Evolutionary conservation across 2,888 invertebrate genomes (phyloP).

Genomic region (Chloromyia formosa): DNA sequence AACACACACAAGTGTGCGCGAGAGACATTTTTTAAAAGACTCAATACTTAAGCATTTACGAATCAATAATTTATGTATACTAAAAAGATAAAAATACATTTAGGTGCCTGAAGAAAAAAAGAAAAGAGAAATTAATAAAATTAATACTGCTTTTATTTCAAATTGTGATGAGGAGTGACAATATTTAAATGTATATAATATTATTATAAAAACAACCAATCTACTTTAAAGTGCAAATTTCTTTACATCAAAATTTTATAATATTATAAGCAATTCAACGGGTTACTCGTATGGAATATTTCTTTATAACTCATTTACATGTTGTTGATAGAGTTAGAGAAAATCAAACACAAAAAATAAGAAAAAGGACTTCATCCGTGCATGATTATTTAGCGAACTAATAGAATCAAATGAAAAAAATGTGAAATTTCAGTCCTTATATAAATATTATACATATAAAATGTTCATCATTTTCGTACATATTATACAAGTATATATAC

Average conservation of each 20-base stretch:
- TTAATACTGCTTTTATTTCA: slow-evolving; percentile 1
- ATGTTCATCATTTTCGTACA: not conserved
- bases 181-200: slow-evolving; percentile 22
- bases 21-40: not conserved
- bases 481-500: too few relatives aligned
- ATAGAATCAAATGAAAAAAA: not conserved
- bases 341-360: too few relatives aligned
- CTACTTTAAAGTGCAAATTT: slow-evolving; percentile 10
- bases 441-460: not conserved
- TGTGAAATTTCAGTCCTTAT: not conserved
- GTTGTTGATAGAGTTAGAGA: not conserved
- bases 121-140: not conserved
- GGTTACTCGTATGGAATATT: not conserved
- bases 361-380: not conserved
- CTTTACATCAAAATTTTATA: slow-evolving; percentile 7
- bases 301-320: not conserved
- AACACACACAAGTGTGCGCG: not conserved
- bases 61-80: slow-evolving; percentile 5
- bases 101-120: not conserved
- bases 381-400: not conserved
- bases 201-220: not conserved
- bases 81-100: not conserved
- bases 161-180: slow-evolving; percentile 25
- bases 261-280: not conserved
- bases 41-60: slow-evolving; percentile 3